A percentile compares a stretch with the other conserved stretches of the same genome.
Conservation (phyloP, 2,888 invertebrate genomes). For the Ypsolopha sequella region DNA sequence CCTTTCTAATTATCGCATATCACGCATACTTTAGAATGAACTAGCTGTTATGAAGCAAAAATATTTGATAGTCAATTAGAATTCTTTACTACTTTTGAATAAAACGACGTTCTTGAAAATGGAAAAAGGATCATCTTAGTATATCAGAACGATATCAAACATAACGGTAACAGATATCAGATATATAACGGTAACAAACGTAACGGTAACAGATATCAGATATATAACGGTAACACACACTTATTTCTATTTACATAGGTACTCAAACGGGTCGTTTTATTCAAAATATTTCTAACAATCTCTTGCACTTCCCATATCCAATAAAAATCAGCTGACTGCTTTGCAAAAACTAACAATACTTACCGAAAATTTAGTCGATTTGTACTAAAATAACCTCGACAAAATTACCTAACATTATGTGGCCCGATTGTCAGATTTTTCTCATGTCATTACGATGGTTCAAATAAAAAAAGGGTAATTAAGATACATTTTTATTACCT, state of each 20-base stretch:
- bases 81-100: slow-evolving; percentile 1
- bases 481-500: too few species aligned
- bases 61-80: slow-evolving; percentile 45
- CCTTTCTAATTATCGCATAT: slow-evolving; percentile 53
- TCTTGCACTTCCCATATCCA: slow-evolving; percentile 26
- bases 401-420: slow-evolving; percentile 9
- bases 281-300: background rate
- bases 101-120: too few species aligned
- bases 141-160: too few species aligned
- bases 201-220: too few species aligned
- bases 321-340: slow-evolving; percentile 27
- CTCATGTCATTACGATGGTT: slow-evolving; percentile 34
- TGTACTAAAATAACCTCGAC: slow-evolving; percentile 2
- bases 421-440: slow-evolving; percentile 26
- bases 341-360: slow-evolving; percentile 13
- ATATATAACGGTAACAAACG: too few species aligned
- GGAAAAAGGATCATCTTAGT: too few species aligned
- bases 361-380: background rate
- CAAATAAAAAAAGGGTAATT: slow-evolving; percentile 5
- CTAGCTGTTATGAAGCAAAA: slow-evolving; percentile 31
- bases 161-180: too few species aligned
- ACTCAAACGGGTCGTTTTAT: background rate
- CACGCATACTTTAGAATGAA: slow-evolving; percentile 37
- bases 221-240: too few species aligned
- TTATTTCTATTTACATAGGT: background rate